Base-by-base conservation (phyloP, 1,140 invertebrate genomes). In the Melipona quadrifasciata region DNA sequence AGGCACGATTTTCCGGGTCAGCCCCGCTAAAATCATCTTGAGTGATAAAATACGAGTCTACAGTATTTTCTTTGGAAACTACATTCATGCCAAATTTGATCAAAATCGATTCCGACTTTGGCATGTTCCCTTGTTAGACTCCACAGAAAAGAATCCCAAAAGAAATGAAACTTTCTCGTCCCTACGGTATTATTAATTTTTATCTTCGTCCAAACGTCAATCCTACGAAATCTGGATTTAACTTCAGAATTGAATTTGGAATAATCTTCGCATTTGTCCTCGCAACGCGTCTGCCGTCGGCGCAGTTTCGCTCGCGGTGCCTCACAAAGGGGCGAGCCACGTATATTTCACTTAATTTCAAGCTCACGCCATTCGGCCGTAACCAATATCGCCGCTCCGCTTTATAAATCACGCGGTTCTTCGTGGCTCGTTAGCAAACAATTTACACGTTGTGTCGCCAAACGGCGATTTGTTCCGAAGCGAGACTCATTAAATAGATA, bases 401-500 rank as follows among this genome's bases (percentile, higher is more conserved):
- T 64, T 47, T 53, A 55, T 74, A 81, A 74, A 81, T 74, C 34
- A 27, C 39, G 58, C 19, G 71, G 71, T 47, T 51, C 39, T 19
- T 61, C 21, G 70, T n/a, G 21, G 21, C 55, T 74, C 57, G 70
- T 81, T 81, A 74, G 19, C 58, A 34, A 64, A 61, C 51, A 73
- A 74, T 81, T 81, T 73, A 74, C 80, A 64, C 55, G 24, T 58
- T 47, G 39, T 51, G 67, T 64, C 61, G 34, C 72, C 61, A 53
- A 67, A 47, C 72, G 31, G 47, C 14, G 47, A 51, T 51, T 24
- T 19, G 81, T 58, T 81, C 64, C 80, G 53, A 82, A 77, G 51
- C 53, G 27, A 47, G 39, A 68, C 74, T 68, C 61, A 53, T 82
- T 76, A 67, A 75, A 82, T n/a, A 77, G 34, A 75, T 70, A 70